These are phyloP conservation scores for Monochamus alternatus DNA, from an alignment of 2,888 invertebrate species.

Conservation along the genomic window DNA sequence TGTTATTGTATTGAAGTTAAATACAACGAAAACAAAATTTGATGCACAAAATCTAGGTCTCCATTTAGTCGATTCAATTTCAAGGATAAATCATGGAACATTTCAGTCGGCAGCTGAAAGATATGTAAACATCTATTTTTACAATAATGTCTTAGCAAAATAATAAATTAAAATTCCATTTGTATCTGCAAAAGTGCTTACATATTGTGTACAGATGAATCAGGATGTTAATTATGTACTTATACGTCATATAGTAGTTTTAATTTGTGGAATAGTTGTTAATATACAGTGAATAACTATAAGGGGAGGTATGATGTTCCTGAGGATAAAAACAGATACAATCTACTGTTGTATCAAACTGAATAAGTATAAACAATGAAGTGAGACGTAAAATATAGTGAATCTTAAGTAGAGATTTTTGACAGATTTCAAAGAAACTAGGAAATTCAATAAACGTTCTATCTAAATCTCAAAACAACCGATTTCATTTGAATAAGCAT, in stretches of 20 bases:
- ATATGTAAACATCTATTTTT: slow-evolving; percentile 39
- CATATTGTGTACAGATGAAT: slow-evolving; percentile 45
- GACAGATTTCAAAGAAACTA: too few species aligned
- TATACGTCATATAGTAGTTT: slow-evolving; percentile 45
- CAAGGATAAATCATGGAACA: background rate
- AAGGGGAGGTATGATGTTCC: too few species aligned
- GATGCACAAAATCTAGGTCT: too few species aligned
- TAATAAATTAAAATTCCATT: slow-evolving; percentile 39
- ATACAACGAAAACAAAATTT: too few species aligned
- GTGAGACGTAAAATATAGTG: too few species aligned
- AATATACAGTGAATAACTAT: background rate
- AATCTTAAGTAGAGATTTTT: too few species aligned
- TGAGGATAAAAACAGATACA: too few species aligned
- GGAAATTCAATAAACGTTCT: too few species aligned
- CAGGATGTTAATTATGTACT: slow-evolving; percentile 43
- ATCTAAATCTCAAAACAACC: too few species aligned
- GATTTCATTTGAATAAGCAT: too few species aligned
- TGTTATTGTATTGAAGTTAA: background rate
- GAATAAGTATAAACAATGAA: too few species aligned
- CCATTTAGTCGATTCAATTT: background rate
- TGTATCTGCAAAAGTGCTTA: slow-evolving; percentile 45
- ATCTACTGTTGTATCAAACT: too few species aligned
- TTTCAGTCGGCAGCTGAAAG: background rate
- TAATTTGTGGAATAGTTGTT: slow-evolving; percentile 26
- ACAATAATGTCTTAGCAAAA: slow-evolving; percentile 45